Conservation (phyloP, 2,888 invertebrate genomes). For the Thumatha senex region DNA sequence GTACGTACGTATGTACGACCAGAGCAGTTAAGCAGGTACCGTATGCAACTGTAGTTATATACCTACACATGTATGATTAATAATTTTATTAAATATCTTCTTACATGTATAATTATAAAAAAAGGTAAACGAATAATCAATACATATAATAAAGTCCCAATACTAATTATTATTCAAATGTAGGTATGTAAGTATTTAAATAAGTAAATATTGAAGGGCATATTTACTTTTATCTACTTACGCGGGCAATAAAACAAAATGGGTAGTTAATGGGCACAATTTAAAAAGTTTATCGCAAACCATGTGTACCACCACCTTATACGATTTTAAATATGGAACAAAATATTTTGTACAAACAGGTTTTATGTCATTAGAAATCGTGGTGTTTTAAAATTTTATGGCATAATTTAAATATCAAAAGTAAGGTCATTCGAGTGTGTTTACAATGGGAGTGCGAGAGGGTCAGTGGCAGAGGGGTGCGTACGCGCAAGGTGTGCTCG, state of each 20-base stretch:
- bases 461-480: constrained; percentile 70
- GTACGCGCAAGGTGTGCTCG: constrained; percentile 77
- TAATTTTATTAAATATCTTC: too few species aligned
- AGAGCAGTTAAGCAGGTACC: too few species aligned
- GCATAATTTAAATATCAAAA: constrained; percentile 31
- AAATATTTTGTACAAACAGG: constrained; percentile 24
- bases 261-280: not conserved
- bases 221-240: constrained; percentile 13
- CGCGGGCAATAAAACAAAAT: constrained; percentile 19
- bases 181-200: not conserved
- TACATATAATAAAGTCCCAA: too few species aligned
- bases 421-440: constrained; percentile 30
- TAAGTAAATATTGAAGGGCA: constrained; percentile 8
- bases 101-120: too few species aligned
- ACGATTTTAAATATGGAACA: constrained; percentile 4
- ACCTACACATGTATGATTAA: too few species aligned
- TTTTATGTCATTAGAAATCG: constrained; percentile 20
- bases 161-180: not conserved
- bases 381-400: constrained; percentile 23
- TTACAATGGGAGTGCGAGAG: constrained; percentile 57
- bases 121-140: too few species aligned
- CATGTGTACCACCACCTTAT: constrained; percentile 25
- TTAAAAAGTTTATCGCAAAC: constrained; percentile 11
- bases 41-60: not conserved
- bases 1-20: not conserved